These are phyloP conservation scores for Ibycter americanus DNA, from an alignment of 2,797 vertebrate genomes.

Conservation along the genomic window DNA sequence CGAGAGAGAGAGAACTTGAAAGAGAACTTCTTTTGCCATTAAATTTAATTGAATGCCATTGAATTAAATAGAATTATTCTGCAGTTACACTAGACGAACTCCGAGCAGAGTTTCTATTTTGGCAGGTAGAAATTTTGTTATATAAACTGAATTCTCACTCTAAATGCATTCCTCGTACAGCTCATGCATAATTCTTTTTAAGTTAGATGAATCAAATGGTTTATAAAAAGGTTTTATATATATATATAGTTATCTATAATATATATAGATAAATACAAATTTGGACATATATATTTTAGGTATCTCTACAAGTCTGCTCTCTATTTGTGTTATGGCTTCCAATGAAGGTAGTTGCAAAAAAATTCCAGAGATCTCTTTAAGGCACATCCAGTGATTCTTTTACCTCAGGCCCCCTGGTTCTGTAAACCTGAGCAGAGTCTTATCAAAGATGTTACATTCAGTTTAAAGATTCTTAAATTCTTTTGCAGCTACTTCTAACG, in stretches of 20 bases:
- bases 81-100: not conserved
- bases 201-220: not conserved
- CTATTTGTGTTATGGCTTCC: not conserved
- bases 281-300: not conserved
- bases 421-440: not conserved
- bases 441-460: not conserved
- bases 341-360: not conserved
- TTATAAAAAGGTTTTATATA: not conserved
- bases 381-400: not conserved
- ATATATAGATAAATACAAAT: not conserved
- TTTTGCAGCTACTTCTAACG: not conserved
- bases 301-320: not conserved
- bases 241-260: not conserved
- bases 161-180: not conserved
- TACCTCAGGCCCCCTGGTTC: not conserved
- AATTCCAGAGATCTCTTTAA: not conserved
- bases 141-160: not conserved
- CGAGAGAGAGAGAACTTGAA: not conserved
- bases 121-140: not conserved
- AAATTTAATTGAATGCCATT: not conserved
- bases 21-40: not conserved
- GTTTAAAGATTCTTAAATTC: not conserved
- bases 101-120: not conserved
- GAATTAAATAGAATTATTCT: not conserved
- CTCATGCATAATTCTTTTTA: not conserved